Conservation (phyloP, 1,140 invertebrate species). For the Drosophila orosa region DNA sequence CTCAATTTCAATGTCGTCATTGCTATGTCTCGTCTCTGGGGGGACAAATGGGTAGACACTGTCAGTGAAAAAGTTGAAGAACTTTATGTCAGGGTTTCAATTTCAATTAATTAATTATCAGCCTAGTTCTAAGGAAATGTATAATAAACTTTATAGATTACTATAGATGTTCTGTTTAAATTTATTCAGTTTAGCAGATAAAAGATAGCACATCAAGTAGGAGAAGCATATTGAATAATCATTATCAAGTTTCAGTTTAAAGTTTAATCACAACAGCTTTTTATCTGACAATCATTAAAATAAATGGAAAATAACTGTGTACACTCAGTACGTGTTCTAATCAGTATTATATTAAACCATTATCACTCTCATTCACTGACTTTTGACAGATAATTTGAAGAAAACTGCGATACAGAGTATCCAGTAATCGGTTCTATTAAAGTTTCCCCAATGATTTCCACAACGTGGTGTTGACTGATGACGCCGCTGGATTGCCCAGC, state of each 20-base stretch:
- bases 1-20: constrained; percentile 43
- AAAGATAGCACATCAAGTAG: not conserved
- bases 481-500: constrained; percentile 15
- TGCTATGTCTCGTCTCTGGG: constrained; percentile 29
- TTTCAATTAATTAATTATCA: constrained; percentile 1
- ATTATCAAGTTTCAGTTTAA: not conserved
- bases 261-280: constrained; percentile 6
- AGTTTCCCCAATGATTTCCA: not conserved
- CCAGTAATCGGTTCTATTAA: not conserved
- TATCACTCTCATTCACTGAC: not conserved
- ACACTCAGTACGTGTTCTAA: constrained; percentile 3
- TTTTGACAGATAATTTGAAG: constrained; percentile 7
- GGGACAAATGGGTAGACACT: constrained; percentile 27
- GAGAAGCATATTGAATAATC: not conserved
- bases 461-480: constrained; percentile 2
- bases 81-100: not conserved
- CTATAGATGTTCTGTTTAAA: not conserved
- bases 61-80: constrained; percentile 11
- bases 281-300: not conserved
- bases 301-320: constrained; percentile 18
- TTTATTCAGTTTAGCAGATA: not conserved
- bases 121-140: not conserved
- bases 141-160: not conserved
- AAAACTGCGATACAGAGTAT: constrained; percentile 5
- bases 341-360: constrained; percentile 1